A percentile compares a stretch with the other conserved stretches of the same genome.
These are phyloP conservation scores for Sisyra terminalis DNA, from an alignment of 2,888 invertebrate genomes.

Conservation along the genomic window DNA sequence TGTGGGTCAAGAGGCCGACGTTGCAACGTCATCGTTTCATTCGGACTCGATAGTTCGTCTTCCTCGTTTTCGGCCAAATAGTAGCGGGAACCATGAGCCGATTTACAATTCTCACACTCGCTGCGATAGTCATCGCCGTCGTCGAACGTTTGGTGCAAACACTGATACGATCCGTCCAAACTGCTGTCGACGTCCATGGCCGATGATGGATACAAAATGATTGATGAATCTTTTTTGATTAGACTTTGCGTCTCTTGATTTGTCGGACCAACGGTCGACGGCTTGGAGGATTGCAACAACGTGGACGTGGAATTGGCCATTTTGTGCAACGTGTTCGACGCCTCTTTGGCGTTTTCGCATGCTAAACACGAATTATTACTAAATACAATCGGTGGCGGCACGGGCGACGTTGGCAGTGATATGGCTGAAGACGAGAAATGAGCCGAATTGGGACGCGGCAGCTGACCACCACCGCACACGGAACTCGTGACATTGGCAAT, in stretches of 20 bases:
- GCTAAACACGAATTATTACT: background rate
- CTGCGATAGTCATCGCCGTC: constrained; percentile 22
- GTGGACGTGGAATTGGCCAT: background rate
- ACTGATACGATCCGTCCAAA: constrained; percentile 8
- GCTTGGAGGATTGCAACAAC: background rate
- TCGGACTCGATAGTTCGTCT: constrained; percentile 35
- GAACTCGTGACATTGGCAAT: background rate
- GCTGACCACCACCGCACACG: background rate
- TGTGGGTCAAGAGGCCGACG: constrained; percentile 33
- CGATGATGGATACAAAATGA: background rate
- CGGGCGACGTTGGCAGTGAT: constrained; percentile 7
- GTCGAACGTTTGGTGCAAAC: constrained; percentile 7
- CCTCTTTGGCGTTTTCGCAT: background rate
- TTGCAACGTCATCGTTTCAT: constrained; percentile 53
- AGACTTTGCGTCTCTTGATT: constrained; percentile 2
- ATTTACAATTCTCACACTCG: constrained; percentile 76
- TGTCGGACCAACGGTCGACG: background rate
- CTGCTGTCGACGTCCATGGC: constrained; percentile 6
- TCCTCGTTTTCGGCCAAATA: constrained; percentile 35
- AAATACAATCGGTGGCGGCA: constrained; percentile 6
- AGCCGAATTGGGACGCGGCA: background rate
- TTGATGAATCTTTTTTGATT: background rate
- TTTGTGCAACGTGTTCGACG: background rate
- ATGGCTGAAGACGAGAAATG: background rate
- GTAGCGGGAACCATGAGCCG: constrained; percentile 50